A percentile compares a stretch with the other conserved stretches of the same genome.
phyloP scores from a whole-genome alignment of 2,797 vertebrate species.

The Lithobates sylvaticus region DNA sequence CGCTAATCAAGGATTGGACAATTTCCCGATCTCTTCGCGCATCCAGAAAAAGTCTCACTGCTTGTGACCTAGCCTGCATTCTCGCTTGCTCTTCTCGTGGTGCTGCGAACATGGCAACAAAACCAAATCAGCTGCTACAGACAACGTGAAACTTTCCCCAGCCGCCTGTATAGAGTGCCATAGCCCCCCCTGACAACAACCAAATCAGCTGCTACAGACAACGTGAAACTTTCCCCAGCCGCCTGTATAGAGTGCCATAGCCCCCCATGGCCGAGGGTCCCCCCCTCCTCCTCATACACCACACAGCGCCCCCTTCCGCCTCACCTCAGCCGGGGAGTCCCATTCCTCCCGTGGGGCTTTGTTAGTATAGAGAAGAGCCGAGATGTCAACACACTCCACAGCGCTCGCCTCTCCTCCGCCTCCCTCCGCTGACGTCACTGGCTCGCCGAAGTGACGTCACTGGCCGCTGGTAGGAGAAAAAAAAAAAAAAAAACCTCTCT shows the following conservation, averaged over 20 bases:
- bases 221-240: no score
- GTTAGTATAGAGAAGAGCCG: neutral
- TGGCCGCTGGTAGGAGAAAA: conserved; percentile 3
- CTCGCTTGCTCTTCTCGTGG: no score
- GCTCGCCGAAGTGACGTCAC: conserved; percentile 39
- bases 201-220: no score
- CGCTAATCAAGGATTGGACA: no score
- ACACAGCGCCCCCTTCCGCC: neutral
- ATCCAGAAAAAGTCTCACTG: no score
- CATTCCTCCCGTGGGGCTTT: conserved; percentile 15
- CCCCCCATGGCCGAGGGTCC: neutral
- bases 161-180: neutral
- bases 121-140: no score
- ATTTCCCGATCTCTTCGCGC: no score
- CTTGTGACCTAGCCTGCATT: no score
- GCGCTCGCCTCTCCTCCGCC: conserved; percentile 21
- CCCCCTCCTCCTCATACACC: neutral
- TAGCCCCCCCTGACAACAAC: neutral
- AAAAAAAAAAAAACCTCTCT: neutral
- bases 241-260: neutral
- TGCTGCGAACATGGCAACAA: no score
- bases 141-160: no score
- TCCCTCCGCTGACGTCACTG: conserved; percentile 6
- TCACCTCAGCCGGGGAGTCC: neutral
- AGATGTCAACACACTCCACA: neutral